Conservation (phyloP, 2,888 invertebrate genomes). For the Limnephilus rhombicus region DNA sequence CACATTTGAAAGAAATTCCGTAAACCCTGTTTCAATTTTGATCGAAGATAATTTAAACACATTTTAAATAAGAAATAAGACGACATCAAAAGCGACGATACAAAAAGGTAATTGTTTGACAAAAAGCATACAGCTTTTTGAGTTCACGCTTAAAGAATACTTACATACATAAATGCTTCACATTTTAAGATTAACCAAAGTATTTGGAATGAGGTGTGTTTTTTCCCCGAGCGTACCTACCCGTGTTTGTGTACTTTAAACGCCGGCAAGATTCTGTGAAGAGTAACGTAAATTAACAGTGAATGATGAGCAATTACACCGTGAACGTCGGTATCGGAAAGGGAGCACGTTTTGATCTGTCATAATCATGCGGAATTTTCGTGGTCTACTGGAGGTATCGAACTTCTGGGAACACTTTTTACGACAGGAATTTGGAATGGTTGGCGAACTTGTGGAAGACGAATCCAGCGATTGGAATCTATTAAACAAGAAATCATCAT, state of each 20-base stretch:
- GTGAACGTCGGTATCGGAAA: conserved; percentile 22
- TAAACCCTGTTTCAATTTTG: neutral
- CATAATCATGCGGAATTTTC: neutral
- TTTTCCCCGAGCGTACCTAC: neutral
- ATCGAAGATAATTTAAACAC: neutral
- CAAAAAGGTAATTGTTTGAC: conserved; percentile 36
- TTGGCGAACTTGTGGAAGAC: neutral
- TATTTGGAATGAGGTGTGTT: neutral
- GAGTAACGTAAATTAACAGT: conserved; percentile 30
- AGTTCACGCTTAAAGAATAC: neutral
- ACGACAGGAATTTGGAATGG: neutral
- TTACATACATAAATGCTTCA: neutral
- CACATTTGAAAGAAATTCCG: neutral
- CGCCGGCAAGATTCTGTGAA: conserved; percentile 8
- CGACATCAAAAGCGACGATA: conserved; percentile 11
- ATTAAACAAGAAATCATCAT: neutral
- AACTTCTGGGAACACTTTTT: neutral
- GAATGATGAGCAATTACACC: conserved; percentile 47
- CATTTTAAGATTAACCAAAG: neutral
- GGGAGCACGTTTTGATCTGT: neutral
- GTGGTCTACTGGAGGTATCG: neutral
- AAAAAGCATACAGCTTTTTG: conserved; percentile 26
- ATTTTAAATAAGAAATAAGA: conserved; percentile 8
- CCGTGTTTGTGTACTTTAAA: neutral
- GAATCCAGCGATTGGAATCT: neutral